A percentile compares a stretch with the other conserved stretches of the same genome.
These are phyloP conservation scores for Diadegma fenestrale DNA, from an alignment of 2,888 invertebrate genomes.

Conservation along the genomic window DNA sequence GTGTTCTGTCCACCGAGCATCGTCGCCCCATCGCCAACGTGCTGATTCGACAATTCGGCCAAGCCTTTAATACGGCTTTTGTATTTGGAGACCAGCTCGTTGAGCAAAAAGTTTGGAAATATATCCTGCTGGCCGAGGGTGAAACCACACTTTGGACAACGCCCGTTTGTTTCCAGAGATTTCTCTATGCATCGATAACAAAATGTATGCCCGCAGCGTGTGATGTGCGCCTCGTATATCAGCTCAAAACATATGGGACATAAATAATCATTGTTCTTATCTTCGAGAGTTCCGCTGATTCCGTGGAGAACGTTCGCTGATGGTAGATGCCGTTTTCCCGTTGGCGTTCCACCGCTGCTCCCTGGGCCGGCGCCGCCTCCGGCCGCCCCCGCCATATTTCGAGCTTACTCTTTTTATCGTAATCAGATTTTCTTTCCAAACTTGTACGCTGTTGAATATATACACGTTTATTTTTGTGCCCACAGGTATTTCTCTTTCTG, in stretches of 20 bases:
- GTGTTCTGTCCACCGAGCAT: constrained; percentile 65
- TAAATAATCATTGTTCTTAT: constrained; percentile 88
- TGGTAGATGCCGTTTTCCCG: constrained; percentile 85
- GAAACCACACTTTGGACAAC: constrained; percentile 94
- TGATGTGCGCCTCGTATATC: constrained; percentile 95
- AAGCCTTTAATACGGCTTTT: constrained; percentile 86
- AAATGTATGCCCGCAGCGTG: constrained; percentile 96
- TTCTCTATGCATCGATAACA: constrained; percentile 93
- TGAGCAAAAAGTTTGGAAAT: constrained; percentile 94
- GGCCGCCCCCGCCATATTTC: constrained; percentile 9
- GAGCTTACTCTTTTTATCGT: background rate
- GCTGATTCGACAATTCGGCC: constrained; percentile 82
- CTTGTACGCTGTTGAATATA: background rate
- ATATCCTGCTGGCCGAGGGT: constrained; percentile 90
- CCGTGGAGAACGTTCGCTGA: constrained; percentile 86
- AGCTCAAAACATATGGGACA: constrained; percentile 96
- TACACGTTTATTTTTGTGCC: background rate
- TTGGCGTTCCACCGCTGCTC: constrained; percentile 82
- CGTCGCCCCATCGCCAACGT: constrained; percentile 73
- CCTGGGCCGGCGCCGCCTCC: constrained; percentile 74
- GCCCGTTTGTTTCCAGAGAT: constrained; percentile 88
- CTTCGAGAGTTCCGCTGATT: constrained; percentile 88
- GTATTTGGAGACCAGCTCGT: constrained; percentile 92
- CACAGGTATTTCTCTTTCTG: background rate
- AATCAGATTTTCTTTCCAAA: constrained; percentile 1